Conservation (phyloP, 37 sponge, comb jelly and placozoan species). For the Agelas oroides region DNA sequence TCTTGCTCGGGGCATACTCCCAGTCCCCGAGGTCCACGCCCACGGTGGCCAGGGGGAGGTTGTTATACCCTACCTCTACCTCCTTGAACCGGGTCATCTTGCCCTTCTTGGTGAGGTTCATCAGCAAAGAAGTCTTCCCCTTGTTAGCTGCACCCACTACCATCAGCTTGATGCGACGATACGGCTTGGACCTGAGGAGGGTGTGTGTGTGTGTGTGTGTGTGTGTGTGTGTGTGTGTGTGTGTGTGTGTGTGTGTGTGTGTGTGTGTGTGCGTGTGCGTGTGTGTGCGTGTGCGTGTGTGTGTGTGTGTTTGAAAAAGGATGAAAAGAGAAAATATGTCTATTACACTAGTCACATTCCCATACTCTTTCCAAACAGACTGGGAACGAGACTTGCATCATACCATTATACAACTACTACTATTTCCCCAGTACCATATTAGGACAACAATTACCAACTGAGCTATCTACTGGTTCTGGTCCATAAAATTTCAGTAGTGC, state of each 20-base stretch:
- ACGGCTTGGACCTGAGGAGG: constrained; percentile 59
- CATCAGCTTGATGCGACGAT: constrained; percentile 85
- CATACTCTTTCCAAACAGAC: too few relatives aligned
- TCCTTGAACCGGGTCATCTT: constrained; percentile 55
- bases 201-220: not conserved
- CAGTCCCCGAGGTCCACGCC: constrained; percentile 86
- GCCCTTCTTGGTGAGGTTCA: constrained; percentile 67
- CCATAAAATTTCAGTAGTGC: too few relatives aligned
- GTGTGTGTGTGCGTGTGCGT: too few relatives aligned
- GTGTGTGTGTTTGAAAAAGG: not conserved
- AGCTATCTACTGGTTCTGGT: too few relatives aligned
- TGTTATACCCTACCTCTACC: constrained; percentile 32
- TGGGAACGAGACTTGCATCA: too few relatives aligned
- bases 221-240: not conserved
- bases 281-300: too few relatives aligned
- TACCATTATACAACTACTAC: too few relatives aligned
- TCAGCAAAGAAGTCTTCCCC: constrained; percentile 87
- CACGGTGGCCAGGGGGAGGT: constrained; percentile 67
- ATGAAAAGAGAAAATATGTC: too few relatives aligned
- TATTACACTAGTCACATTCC: not conserved
- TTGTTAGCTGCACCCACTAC: constrained; percentile 74
- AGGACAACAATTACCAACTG: too few relatives aligned
- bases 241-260: too few relatives aligned
- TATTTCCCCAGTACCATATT: too few relatives aligned
- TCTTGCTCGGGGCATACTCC: constrained; percentile 56